A percentile compares a stretch with the other conserved stretches of the same genome.
Conservation (phyloP, 2,888 invertebrate species). For the Drosophila stalkeri region DNA sequence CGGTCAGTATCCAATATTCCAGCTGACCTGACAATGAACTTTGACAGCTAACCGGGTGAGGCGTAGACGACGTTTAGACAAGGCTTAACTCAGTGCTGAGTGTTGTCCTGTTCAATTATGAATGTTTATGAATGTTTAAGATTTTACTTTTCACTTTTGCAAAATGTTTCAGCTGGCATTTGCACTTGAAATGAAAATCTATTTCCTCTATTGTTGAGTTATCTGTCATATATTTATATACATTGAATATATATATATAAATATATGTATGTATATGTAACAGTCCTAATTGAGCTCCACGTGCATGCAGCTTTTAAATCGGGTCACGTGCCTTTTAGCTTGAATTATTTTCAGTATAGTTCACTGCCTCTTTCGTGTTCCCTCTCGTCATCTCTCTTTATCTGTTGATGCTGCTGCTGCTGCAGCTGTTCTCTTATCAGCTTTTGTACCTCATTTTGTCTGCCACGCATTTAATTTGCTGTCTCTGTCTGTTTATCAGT, state of each 20-base stretch:
- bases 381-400: not conserved
- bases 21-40: conserved; percentile 57
- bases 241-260: too few relatives aligned
- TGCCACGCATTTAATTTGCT: conserved; percentile 44
- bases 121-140: conserved; percentile 11
- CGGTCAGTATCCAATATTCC: conserved; percentile 56
- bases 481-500: conserved; percentile 24
- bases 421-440: conserved; percentile 47
- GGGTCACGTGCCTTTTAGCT: conserved; percentile 72
- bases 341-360: conserved; percentile 37
- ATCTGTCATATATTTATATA: conserved; percentile 22
- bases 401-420: conserved; percentile 3
- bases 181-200: not conserved
- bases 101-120: not conserved
- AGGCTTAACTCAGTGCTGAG: not conserved
- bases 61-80: not conserved
- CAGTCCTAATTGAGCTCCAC: conserved; percentile 48
- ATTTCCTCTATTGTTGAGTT: conserved; percentile 31
- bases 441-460: conserved; percentile 37
- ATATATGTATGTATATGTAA: too few relatives aligned
- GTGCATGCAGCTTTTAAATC: conserved; percentile 46
- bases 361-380: not conserved
- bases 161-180: conserved; percentile 4
- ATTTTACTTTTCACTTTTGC: conserved; percentile 7
- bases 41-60: conserved; percentile 19